Base-by-base conservation (phyloP, 2,888 invertebrate genomes). In the Tubiluchus corallicola region DNA sequence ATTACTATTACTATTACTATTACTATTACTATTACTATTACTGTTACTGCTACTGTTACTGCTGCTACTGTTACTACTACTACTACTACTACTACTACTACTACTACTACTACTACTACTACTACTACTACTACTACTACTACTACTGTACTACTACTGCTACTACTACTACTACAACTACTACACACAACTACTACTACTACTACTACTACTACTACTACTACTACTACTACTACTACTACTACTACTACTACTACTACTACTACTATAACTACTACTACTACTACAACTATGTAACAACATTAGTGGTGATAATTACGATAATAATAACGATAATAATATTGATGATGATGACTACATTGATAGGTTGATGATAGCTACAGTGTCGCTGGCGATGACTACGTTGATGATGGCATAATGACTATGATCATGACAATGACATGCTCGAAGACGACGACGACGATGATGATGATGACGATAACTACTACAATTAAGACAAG, bases 21-120 rank as follows among this genome's bases (percentile, higher is more conserved):
- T n/a, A n/a, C n/a, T n/a, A n/a, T 54, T 9, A 51, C 60, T 19
- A 46, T 49, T 9, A 60, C 61, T 4, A 54, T 45, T 16, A 40
- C 43, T 5, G 43, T 29, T 19, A 48, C 47, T 20, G 46, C 50
- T 16, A 44, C 45, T 13, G 41, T 42, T 13, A 46, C 45, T 37
- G 38, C 43, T 29, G 37, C 37, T 21, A 37, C 20, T 17, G 20
- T 40, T 40, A 41, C 46, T 37, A 21, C 44, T 17, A 39, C 46
- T 37, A 37, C 40, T 39, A 20, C 48, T 43, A 19, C 37, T 40
- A n/a, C 40, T 19, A 21, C 43, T 40, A 39, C 43, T 37, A n/a
- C 46, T 46, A 39, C 43, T 44, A 38, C 43, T 44, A 17, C 46
- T 38, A 20, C 43, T 44, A 44, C 19, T 17, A 20, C 42, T 15